Conservation (phyloP, 2,888 invertebrate species). For the Smittia sp. region DNA sequence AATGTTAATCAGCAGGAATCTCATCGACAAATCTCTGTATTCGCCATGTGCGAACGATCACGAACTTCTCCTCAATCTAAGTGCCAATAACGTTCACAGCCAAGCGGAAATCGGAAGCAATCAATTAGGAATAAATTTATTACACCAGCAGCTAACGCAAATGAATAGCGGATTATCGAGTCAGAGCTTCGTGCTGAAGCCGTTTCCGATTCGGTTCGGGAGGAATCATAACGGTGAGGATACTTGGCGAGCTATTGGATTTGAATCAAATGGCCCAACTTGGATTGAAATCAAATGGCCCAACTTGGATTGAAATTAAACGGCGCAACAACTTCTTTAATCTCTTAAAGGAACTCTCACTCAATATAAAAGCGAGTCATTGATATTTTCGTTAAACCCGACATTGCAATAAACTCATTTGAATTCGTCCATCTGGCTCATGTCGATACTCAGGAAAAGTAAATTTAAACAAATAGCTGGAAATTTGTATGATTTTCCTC, state of each 20-base stretch:
- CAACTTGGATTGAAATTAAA: too few relatives aligned
- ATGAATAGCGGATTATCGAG: conserved; percentile 10
- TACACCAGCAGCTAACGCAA: conserved; percentile 26
- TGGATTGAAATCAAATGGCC: too few relatives aligned
- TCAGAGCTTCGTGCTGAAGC: conserved; percentile 31
- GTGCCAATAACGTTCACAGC: background rate
- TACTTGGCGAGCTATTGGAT: too few relatives aligned
- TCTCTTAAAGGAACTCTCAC: too few relatives aligned
- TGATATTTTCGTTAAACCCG: background rate
- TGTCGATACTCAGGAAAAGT: conserved; percentile 35
- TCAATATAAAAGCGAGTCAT: too few relatives aligned
- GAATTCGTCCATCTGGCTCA: conserved; percentile 6
- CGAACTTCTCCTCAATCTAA: background rate
- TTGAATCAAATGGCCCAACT: too few relatives aligned
- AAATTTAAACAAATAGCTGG: conserved; percentile 38
- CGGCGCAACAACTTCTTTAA: too few relatives aligned
- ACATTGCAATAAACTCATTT: conserved; percentile 10
- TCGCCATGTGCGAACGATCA: background rate
- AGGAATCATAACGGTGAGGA: conserved; percentile 30
- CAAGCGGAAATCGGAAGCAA: conserved; percentile 11
- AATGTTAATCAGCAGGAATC: background rate
- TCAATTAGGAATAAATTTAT: conserved; percentile 33
- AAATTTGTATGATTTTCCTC: conserved; percentile 27
- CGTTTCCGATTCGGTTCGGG: conserved; percentile 35
- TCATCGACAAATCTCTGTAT: background rate